Evolutionary conservation across 2,113 vertebrate species (phyloP).

Genomic region (Cephalopterus ornatus): DNA sequence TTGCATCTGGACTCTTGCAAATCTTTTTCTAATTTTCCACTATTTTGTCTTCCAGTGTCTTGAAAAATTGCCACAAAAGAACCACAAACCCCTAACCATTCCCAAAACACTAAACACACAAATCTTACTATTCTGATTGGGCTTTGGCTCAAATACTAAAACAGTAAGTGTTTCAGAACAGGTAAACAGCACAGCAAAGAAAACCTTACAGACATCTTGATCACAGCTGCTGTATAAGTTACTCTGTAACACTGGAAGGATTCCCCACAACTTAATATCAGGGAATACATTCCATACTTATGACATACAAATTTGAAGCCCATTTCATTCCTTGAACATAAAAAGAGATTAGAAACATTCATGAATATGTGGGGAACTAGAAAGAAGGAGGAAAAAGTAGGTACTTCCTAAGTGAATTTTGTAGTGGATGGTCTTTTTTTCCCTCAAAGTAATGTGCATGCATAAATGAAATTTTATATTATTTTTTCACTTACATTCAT

Average conservation of each 20-base stretch:
- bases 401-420: background rate
- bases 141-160: background rate
- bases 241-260: conserved; percentile 33
- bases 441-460: background rate
- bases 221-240: conserved; percentile 46
- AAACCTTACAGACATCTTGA: conserved; percentile 59
- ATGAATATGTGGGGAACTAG: background rate
- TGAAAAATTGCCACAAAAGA: background rate
- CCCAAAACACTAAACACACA: background rate
- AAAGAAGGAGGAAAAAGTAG: background rate
- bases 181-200: conserved; percentile 44
- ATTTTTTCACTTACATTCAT: background rate
- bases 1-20: background rate
- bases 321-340: conserved; percentile 34
- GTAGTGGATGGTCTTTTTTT: background rate
- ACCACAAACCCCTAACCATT: background rate
- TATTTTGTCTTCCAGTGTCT: background rate
- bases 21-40: background rate
- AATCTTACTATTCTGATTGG: background rate
- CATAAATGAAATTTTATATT: background rate
- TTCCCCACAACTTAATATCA: conserved; percentile 52
- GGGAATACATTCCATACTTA: conserved; percentile 64
- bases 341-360: conserved; percentile 61
- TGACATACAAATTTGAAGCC: conserved; percentile 52
- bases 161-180: background rate